A percentile compares a stretch with the other conserved stretches of the same genome.
Evolutionary conservation across 2,113 vertebrate species (phyloP).

Genomic region (Gallinago undulata): DNA sequence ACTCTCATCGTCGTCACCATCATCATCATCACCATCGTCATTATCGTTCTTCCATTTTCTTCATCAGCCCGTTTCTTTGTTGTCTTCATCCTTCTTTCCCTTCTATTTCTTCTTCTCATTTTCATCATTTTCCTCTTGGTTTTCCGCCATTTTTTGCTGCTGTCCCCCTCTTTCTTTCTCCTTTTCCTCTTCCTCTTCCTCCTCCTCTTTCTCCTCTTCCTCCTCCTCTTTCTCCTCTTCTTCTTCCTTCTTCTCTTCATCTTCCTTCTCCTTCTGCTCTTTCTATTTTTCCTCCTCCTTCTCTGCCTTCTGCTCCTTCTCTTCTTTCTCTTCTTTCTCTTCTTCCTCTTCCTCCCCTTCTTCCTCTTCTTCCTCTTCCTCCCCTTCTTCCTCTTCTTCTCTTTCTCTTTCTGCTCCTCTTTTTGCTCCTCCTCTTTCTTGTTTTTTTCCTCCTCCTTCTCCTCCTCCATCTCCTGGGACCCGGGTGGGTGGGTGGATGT

Average conservation of each 20-base stretch:
- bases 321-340: background rate
- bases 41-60: no score
- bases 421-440: background rate
- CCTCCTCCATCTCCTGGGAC: background rate
- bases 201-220: no score
- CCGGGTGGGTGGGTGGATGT: background rate
- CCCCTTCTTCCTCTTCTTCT: no score
- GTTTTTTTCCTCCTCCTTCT: no score
- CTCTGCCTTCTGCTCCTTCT: background rate
- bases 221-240: background rate
- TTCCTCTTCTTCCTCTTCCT: no score
- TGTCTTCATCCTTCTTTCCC: rapidly evolving
- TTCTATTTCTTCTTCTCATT: background rate
- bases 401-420: no score
- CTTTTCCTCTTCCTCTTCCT: no score
- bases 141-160: no score
- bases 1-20: background rate
- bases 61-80: background rate
- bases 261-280: background rate
- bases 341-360: no score
- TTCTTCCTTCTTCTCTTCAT: background rate
- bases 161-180: no score
- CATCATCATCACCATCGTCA: rapidly evolving
- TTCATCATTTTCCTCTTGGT: background rate
- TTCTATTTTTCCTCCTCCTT: background rate